phyloP scores from a whole-genome alignment of 2,888 invertebrate genomes.

The Aethes cnicana region DNA sequence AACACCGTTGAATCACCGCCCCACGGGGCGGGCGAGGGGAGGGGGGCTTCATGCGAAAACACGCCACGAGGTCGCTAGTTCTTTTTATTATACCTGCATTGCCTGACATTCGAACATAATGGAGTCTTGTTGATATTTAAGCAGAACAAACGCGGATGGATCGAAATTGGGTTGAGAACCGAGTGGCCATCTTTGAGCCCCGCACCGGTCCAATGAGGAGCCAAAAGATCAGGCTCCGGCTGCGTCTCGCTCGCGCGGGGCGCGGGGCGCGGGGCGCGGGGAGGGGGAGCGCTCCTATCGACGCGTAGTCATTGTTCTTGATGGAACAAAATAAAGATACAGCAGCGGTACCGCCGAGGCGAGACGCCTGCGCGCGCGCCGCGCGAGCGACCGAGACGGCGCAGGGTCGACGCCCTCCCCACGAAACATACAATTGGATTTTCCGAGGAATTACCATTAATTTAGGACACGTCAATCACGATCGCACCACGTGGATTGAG shows the following conservation, averaged over 20 bases:
- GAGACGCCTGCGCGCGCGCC: conserved; percentile 60
- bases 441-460: conserved; percentile 68
- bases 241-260: conserved; percentile 56
- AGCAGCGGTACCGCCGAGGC: conserved; percentile 80
- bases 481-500: conserved; percentile 37
- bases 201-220: conserved; percentile 72
- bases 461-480: conserved; percentile 64
- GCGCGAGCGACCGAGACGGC: conserved; percentile 56
- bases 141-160: conserved; percentile 70
- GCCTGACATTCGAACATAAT: conserved; percentile 79
- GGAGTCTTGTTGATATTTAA: conserved; percentile 76
- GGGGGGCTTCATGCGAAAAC: conserved; percentile 57
- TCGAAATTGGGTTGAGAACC: conserved; percentile 79
- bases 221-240: conserved; percentile 63
- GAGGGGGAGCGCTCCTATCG: conserved; percentile 65
- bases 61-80: conserved; percentile 70
- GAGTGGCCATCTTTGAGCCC: conserved; percentile 77
- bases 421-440: conserved; percentile 77
- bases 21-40: conserved; percentile 34
- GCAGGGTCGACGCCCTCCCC: conserved; percentile 78
- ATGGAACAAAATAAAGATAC: conserved; percentile 81
- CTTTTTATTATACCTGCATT: conserved; percentile 67
- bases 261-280: conserved; percentile 61
- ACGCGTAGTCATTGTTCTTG: conserved; percentile 80
- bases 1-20: conserved; percentile 61